Evolutionary conservation across 53 echinoderm and acorn worm genomes (phyloP).

Genomic region (Echinometra lucunter): DNA sequence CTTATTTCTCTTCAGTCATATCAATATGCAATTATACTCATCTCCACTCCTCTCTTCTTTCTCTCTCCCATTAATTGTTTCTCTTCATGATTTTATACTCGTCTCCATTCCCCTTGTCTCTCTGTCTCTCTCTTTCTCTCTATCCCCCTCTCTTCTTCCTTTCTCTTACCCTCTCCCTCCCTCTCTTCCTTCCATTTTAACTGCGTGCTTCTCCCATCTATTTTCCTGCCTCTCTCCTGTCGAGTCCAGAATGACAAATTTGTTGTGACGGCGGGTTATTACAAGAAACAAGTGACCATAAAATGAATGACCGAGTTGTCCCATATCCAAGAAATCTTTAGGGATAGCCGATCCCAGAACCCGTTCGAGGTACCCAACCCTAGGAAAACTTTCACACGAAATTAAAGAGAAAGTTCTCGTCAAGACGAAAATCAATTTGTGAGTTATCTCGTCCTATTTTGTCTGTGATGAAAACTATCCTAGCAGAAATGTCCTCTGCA

Average conservation of each 20-base stretch:
- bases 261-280: constrained; percentile 60
- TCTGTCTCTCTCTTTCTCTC: background rate
- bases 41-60: too few species aligned
- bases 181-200: too few species aligned
- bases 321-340: constrained; percentile 53
- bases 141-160: background rate
- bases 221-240: constrained; percentile 29
- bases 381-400: constrained; percentile 45
- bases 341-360: constrained; percentile 10
- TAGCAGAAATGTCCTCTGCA: too few species aligned
- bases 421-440: too few species aligned
- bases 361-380: constrained; percentile 30
- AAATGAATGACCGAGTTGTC: constrained; percentile 56
- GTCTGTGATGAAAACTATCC: too few species aligned
- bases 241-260: constrained; percentile 20
- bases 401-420: too few species aligned
- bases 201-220: too few species aligned
- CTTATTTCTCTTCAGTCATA: background rate
- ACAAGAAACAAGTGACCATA: constrained; percentile 55
- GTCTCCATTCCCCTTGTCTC: background rate
- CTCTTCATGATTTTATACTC: too few species aligned
- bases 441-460: too few species aligned
- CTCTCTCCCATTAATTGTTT: too few species aligned
- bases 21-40: too few species aligned
- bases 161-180: background rate